Base-by-base conservation (phyloP, 2,888 invertebrate genomes). In the Vanessa cardui region DNA sequence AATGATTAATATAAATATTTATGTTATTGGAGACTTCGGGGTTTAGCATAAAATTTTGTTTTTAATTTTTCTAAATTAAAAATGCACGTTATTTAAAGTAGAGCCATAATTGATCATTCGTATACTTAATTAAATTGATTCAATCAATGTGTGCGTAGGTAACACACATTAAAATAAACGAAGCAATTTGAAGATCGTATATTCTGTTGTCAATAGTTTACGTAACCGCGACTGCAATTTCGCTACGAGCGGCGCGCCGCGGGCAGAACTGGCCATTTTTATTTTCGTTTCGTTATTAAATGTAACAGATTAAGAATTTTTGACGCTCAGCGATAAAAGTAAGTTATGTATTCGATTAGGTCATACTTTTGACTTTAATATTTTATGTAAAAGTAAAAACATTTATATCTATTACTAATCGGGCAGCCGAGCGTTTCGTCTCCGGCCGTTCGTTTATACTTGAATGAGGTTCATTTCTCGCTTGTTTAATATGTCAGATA, bases 401-500 rank as follows among this genome's bases (percentile, higher is more conserved):
- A 45, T 18, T 20, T 5, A 12, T 62, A 67, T 59, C 61, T 65
- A 65, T 71, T 71, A 68, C 64, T 64, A 68, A 71, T 73, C 65
- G 67, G 62, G 68, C 72, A 75, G 62, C 59, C 65, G 71, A 77
- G 74, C 76, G 76, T 77, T 76, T 74, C 68, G 70, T 71, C 70
- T 71, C 70, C 62, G 47, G 31, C 58, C 70, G 64, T 75, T 68
- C 70, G 70, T 70, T 26, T 26, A 26, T 26, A 26, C 5, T 26
- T 77, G 77, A 81, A 81, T 77, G 72, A 76, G 80, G 72, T 78
- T 81, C 74, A 84, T 85, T 84, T 83, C 81, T 81, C 80, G 82
- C 74, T 80, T 76, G 77, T 84, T 71, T 76, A 69, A 72, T 75
- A 73, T 72, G 76, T 78, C 77, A 77, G 76, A 79, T 80, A 78